Evolutionary conservation across 2,888 invertebrate genomes (phyloP).

Genomic region (Lasioglossum figueresi): DNA sequence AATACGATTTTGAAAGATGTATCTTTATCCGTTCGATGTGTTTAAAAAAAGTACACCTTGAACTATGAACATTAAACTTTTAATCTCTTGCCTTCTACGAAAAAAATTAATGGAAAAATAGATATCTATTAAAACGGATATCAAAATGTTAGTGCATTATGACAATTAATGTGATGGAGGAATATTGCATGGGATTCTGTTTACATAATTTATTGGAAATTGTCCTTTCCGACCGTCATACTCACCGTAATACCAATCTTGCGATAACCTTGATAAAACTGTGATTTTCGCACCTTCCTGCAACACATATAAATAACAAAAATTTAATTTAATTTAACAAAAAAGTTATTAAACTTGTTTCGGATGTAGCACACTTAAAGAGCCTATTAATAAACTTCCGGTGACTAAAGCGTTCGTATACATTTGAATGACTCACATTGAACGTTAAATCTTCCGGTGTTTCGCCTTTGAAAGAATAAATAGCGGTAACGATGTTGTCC

Average conservation of each 20-base stretch:
- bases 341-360: not conserved
- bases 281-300: slow-evolving; percentile 87
- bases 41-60: not conserved
- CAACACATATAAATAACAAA: slow-evolving; percentile 1
- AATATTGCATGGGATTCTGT: slow-evolving; percentile 85
- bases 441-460: slow-evolving; percentile 86
- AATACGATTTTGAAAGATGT: slow-evolving; percentile 52
- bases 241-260: slow-evolving; percentile 92
- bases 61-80: slow-evolving; percentile 14
- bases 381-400: not conserved
- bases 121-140: slow-evolving; percentile 16
- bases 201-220: slow-evolving; percentile 92
- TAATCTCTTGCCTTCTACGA: not conserved
- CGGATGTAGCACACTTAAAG: not conserved
- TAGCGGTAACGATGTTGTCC: slow-evolving; percentile 86
- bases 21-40: slow-evolving; percentile 1
- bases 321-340: not conserved
- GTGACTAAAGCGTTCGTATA: not conserved
- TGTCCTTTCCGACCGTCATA: slow-evolving; percentile 89
- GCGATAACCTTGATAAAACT: slow-evolving; percentile 88
- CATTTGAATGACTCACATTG: slow-evolving; percentile 82
- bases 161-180: slow-evolving; percentile 30
- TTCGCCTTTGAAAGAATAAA: slow-evolving; percentile 90
- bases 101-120: slow-evolving; percentile 29
- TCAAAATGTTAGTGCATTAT: slow-evolving; percentile 25